These are phyloP conservation scores for Cavia aperea DNA, from an alignment of 2,113 vertebrate species.

Conservation along the genomic window DNA sequence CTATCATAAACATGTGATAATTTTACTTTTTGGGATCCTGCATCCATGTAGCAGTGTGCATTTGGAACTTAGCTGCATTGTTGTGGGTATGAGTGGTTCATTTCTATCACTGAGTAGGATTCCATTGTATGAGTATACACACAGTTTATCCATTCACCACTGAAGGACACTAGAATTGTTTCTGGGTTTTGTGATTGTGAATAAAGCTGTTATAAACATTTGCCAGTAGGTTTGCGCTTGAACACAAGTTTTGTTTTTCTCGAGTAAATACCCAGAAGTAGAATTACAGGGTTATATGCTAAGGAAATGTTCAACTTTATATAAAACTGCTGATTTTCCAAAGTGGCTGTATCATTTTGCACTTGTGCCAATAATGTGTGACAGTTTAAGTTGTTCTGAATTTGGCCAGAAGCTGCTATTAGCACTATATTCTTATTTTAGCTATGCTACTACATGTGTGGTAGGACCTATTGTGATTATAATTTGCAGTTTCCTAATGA, in stretches of 20 bases:
- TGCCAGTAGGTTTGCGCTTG: not conserved
- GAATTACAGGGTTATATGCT: not conserved
- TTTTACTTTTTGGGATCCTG: not conserved
- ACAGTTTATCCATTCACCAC: not conserved
- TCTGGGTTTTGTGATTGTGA: conserved; percentile 12
- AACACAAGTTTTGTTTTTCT: conserved; percentile 34
- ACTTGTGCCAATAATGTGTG: not conserved
- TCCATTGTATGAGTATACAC: not conserved
- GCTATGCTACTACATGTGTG: not conserved
- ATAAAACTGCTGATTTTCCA: conserved; percentile 2
- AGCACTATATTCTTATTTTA: not conserved
- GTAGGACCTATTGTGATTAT: not conserved
- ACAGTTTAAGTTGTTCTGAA: not conserved
- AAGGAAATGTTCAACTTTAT: not conserved
- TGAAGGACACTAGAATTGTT: conserved; percentile 3
- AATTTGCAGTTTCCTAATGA: conserved; percentile 30
- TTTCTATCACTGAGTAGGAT: not conserved
- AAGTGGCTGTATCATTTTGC: conserved; percentile 4
- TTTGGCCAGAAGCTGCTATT: conserved; percentile 3
- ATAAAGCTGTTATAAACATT: conserved; percentile 19
- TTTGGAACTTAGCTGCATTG: not conserved
- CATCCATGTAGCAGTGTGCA: not conserved
- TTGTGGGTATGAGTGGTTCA: not conserved
- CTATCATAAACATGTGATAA: not conserved
- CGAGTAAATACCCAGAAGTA: not conserved